Conservation (phyloP, 2,113 vertebrate species). For the Ellobius talpinus region DNA sequence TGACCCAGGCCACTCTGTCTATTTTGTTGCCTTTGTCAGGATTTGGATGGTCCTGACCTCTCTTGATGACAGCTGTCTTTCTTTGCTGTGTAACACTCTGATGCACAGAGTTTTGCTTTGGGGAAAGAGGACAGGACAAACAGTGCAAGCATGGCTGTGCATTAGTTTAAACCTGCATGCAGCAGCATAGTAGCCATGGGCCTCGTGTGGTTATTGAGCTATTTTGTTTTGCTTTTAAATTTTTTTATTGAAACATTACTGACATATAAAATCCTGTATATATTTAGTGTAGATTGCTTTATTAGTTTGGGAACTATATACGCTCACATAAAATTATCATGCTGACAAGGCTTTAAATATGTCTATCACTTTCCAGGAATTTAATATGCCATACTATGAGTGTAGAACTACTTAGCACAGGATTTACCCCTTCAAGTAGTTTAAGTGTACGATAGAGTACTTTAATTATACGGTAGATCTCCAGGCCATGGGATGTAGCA, state of each 20-base stretch:
- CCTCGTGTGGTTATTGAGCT: neutral
- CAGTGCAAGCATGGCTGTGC: neutral
- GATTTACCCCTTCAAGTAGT: neutral
- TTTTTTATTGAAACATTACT: neutral
- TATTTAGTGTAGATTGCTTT: neutral
- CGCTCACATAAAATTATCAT: neutral
- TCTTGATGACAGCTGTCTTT: neutral
- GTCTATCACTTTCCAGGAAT: neutral
- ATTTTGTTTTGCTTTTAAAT: neutral
- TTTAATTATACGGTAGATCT: neutral
- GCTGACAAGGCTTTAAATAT: neutral
- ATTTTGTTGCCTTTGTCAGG: neutral
- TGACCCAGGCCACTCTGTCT: neutral
- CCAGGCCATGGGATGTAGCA: neutral
- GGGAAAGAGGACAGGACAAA: neutral
- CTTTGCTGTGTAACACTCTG: neutral
- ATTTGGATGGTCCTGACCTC: neutral
- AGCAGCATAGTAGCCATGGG: neutral
- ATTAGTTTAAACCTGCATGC: neutral
- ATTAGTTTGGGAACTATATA: neutral
- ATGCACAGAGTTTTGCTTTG: neutral
- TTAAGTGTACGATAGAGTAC: neutral
- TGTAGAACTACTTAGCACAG: neutral
- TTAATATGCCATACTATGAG: neutral
- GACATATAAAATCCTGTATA: neutral